Conservation (phyloP, 1,140 invertebrate genomes). For the Neocloeon triangulifer region DNA sequence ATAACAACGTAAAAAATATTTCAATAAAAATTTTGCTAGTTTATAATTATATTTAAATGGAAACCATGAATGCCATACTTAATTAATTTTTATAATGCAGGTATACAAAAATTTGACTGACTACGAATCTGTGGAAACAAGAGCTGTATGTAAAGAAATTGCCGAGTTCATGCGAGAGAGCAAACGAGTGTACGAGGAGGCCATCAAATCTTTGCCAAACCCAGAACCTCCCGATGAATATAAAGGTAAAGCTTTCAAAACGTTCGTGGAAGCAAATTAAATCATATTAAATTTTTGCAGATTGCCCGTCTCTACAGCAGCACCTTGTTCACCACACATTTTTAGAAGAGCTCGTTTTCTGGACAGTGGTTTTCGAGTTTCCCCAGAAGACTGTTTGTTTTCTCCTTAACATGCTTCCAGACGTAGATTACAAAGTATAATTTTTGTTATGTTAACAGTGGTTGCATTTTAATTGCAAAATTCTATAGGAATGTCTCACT, state of each 20-base stretch:
- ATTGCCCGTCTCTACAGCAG: constrained; percentile 58
- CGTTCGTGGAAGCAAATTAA: constrained; percentile 4
- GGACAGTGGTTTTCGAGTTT: constrained; percentile 94
- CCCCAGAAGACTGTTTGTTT: constrained; percentile 90
- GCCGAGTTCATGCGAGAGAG: constrained; percentile 43
- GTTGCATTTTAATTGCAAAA: not conserved
- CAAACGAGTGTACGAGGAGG: constrained; percentile 53
- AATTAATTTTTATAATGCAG: constrained; percentile 14
- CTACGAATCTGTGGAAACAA: too few species aligned
- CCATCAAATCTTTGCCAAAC: constrained; percentile 50
- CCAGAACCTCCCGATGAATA: constrained; percentile 61
- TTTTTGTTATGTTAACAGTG: constrained; percentile 1
- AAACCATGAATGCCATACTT: constrained; percentile 3
- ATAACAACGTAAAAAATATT: not conserved
- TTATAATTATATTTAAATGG: not conserved
- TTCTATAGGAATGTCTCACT: constrained; percentile 63
- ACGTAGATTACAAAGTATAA: constrained; percentile 76
- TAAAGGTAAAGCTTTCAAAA: constrained; percentile 22
- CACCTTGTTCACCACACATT: constrained; percentile 65
- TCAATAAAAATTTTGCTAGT: not conserved
- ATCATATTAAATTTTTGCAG: constrained; percentile 19
- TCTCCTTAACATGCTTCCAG: constrained; percentile 85
- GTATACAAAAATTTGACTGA: constrained; percentile 19
- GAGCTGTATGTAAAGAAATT: constrained; percentile 24
- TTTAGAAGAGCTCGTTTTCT: constrained; percentile 90